A percentile compares a stretch with the other conserved stretches of the same genome.
Conservation (phyloP, 92 coral and sea anemone species). For the Anthopleura xanthogrammica region DNA sequence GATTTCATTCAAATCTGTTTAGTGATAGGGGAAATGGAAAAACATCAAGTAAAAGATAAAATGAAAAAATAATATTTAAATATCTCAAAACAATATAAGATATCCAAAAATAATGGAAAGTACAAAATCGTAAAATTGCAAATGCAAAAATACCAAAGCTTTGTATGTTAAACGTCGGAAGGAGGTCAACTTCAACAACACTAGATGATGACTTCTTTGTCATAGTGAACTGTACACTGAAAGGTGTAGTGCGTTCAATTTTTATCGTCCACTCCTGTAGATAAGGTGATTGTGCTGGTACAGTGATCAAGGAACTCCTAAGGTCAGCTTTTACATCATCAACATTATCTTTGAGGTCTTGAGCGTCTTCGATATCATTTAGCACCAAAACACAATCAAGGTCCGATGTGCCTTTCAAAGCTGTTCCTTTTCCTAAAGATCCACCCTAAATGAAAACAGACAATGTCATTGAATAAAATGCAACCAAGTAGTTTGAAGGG, state of each 20-base stretch:
- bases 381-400: constrained; percentile 33
- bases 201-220: not conserved
- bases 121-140: not conserved
- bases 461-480: not conserved
- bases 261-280: not conserved
- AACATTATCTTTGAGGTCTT: constrained; percentile 5
- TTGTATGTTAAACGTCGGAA: constrained; percentile 32
- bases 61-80: too few species aligned
- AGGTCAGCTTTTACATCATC: constrained; percentile 6
- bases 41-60: too few species aligned
- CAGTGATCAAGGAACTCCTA: not conserved
- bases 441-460: constrained; percentile 15
- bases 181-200: constrained; percentile 32
- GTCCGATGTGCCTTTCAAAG: constrained; percentile 35
- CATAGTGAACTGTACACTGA: constrained; percentile 21
- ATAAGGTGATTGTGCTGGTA: not conserved
- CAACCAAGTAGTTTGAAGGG: not conserved
- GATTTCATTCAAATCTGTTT: not conserved
- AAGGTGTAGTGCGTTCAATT: not conserved
- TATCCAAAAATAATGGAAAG: not conserved
- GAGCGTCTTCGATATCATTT: constrained; percentile 15
- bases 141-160: not conserved
- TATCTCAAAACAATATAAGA: not conserved
- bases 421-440: constrained; percentile 39
- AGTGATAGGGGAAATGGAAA: not conserved